phyloP scores from a whole-genome alignment of 2,888 invertebrate genomes.

The Acanthopleura granulata region DNA sequence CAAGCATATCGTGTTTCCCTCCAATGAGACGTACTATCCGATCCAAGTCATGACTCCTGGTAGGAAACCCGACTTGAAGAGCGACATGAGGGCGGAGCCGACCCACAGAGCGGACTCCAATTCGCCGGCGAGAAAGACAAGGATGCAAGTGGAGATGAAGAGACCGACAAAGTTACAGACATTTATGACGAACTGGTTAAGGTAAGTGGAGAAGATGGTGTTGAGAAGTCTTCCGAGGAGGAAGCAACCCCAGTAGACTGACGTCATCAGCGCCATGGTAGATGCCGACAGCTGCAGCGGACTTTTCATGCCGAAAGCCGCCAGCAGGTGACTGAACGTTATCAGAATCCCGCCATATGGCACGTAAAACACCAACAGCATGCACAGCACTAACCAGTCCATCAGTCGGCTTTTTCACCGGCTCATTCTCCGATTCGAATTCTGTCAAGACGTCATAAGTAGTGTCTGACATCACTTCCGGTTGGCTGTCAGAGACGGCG shows the following conservation, averaged over 20 bases:
- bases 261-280: slow-evolving; percentile 13
- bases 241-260: slow-evolving; percentile 16
- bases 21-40: not conserved
- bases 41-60: slow-evolving; percentile 18
- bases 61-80: slow-evolving; percentile 13
- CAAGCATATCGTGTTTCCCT: not conserved
- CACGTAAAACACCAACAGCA: slow-evolving; percentile 1
- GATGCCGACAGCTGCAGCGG: not conserved
- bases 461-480: not conserved
- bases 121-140: not conserved
- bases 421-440: too few species aligned
- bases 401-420: too few species aligned
- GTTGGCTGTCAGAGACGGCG: not conserved
- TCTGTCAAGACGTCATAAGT: not conserved
- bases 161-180: slow-evolving; percentile 3
- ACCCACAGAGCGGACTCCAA: slow-evolving; percentile 7
- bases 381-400: not conserved
- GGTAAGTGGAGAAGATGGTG: not conserved
- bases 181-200: not conserved
- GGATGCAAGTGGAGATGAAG: not conserved
- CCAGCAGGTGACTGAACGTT: slow-evolving; percentile 6
- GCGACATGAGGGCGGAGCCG: slow-evolving; percentile 6
- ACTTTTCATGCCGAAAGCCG: slow-evolving; percentile 9
- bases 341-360: not conserved
- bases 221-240: slow-evolving; percentile 3